phyloP scores from a whole-genome alignment of 1,140 invertebrate species.

The Bombus affinis region DNA sequence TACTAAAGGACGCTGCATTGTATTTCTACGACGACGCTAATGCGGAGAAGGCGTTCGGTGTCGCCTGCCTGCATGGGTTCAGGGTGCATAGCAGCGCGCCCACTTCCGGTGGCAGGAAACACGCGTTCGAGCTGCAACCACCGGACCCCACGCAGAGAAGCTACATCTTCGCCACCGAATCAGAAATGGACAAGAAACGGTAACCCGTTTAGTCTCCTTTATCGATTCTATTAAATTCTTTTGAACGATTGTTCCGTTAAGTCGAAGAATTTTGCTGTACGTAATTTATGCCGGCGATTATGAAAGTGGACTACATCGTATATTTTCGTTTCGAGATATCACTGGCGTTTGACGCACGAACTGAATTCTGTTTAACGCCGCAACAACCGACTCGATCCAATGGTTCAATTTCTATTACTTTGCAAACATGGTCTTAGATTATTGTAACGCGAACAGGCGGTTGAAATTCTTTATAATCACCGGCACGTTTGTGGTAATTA shows the following conservation, averaged over 20 bases:
- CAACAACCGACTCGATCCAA: no score
- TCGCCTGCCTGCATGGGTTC: slow-evolving; percentile 97
- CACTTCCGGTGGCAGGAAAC: slow-evolving; percentile 90
- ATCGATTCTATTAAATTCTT: not conserved
- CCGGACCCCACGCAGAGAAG: slow-evolving; percentile 92
- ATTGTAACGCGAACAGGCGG: no score
- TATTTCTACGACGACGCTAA: slow-evolving; percentile 96
- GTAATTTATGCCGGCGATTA: no score
- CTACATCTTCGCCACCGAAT: slow-evolving; percentile 96
- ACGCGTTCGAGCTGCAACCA: slow-evolving; percentile 95
- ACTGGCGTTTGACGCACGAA: no score
- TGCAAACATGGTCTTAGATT: no score
- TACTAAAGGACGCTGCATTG: slow-evolving; percentile 96
- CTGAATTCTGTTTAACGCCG: no score
- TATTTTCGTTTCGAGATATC: no score
- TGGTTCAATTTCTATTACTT: no score
- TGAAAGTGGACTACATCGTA: no score
- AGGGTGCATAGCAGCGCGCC: slow-evolving; percentile 90
- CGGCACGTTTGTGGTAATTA: no score
- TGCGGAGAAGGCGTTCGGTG: slow-evolving; percentile 93
- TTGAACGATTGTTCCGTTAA: not conserved
- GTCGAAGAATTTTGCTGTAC: not conserved
- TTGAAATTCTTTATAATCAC: no score
- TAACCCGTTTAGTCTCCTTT: slow-evolving; percentile 74
- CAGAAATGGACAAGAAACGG: slow-evolving; percentile 97